Evolutionary conservation across 2,888 invertebrate genomes (phyloP).

Genomic region (Drosophila barbarae): DNA sequence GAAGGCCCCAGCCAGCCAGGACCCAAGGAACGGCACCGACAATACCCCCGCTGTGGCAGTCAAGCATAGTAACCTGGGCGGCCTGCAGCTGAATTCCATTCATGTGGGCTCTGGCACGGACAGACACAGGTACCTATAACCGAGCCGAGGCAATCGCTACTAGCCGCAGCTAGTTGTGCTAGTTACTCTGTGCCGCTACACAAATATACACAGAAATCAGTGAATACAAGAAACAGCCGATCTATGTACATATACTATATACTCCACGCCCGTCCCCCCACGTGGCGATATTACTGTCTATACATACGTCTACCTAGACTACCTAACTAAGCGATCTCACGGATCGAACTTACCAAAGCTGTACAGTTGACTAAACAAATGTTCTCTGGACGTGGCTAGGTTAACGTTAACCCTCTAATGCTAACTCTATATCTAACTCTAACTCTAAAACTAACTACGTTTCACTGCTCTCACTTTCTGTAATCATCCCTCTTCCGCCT

Average conservation of each 20-base stretch:
- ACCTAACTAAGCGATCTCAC: slow-evolving; percentile 43
- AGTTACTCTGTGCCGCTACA: slow-evolving; percentile 67
- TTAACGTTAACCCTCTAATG: slow-evolving; percentile 30
- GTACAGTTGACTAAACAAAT: slow-evolving; percentile 69
- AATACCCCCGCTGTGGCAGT: slow-evolving; percentile 23
- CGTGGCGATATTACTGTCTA: slow-evolving; percentile 49
- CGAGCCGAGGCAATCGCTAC: slow-evolving; percentile 1
- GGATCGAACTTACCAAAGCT: slow-evolving; percentile 53
- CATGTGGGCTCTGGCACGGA: slow-evolving; percentile 62
- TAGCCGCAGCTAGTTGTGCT: slow-evolving; percentile 33
- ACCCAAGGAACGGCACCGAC: slow-evolving; percentile 13
- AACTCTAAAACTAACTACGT: slow-evolving; percentile 7
- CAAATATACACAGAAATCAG: slow-evolving; percentile 45
- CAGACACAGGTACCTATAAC: slow-evolving; percentile 75
- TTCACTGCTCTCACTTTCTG: slow-evolving; percentile 12
- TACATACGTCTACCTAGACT: slow-evolving; percentile 61
- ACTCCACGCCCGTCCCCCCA: slow-evolving; percentile 27
- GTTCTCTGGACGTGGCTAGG: slow-evolving; percentile 54
- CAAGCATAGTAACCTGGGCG: slow-evolving; percentile 55
- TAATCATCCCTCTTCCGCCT: slow-evolving; percentile 2
- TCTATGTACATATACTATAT: slow-evolving; percentile 43
- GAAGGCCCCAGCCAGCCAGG: slow-evolving; percentile 66
- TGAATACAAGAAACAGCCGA: slow-evolving; percentile 32
- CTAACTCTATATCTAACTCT: slow-evolving; percentile 21
- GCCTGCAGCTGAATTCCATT: slow-evolving; percentile 64